Percentiles rank a stretch among this genome's conserved stretches.
phyloP scores from a whole-genome alignment of 2,113 vertebrate species.

The Ceyx cyanopectus region DNA sequence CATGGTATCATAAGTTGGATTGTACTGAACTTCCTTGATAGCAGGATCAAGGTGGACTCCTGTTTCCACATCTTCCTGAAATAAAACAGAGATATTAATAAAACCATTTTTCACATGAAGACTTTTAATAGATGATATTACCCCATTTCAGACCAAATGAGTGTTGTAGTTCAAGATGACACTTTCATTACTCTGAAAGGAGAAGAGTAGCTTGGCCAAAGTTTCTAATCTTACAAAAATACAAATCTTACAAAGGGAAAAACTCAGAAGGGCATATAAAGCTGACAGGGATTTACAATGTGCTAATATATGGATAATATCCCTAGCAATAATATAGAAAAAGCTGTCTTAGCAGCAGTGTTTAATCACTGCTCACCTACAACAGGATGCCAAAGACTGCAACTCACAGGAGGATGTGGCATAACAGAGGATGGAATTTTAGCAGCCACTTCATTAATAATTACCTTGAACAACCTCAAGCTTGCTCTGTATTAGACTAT shows the following conservation, averaged over 20 bases:
- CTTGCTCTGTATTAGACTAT: neutral
- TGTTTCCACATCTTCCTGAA: constrained; percentile 93
- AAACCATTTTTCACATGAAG: neutral
- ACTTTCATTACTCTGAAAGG: neutral
- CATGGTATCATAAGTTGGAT: constrained; percentile 95
- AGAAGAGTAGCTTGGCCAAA: neutral
- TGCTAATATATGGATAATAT: neutral
- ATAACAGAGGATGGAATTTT: neutral
- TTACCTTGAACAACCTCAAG: neutral
- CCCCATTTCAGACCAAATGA: neutral
- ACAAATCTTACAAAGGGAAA: neutral
- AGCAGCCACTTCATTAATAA: neutral
- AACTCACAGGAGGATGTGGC: neutral
- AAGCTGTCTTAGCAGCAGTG: neutral
- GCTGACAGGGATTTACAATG: neutral
- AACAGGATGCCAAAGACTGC: neutral
- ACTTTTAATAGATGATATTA: neutral
- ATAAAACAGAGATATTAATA: constrained; percentile 33
- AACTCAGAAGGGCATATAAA: neutral
- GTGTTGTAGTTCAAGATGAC: neutral
- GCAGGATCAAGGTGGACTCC: constrained; percentile 93
- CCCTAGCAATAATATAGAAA: neutral
- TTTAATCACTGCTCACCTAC: neutral
- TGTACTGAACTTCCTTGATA: constrained; percentile 91
- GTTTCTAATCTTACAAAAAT: neutral